Base-by-base conservation (phyloP, 2,797 vertebrate genomes). In the Peromyscus attwateri region DNA sequence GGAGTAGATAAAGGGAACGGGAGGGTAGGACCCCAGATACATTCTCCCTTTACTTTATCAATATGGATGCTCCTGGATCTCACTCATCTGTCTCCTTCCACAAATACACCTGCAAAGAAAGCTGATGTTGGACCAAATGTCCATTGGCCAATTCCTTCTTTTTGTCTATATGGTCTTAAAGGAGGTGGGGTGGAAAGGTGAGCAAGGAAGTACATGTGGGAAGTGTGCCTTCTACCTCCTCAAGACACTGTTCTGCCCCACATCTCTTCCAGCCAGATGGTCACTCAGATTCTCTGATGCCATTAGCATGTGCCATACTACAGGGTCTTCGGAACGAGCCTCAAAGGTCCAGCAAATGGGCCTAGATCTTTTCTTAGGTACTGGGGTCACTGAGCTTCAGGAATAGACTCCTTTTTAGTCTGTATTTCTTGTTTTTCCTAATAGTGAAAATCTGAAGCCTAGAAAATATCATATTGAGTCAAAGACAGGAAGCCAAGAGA, bases 401-500 rank as follows among this genome's bases (percentile, higher is more conserved):
- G 6, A 66, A 82, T n/a, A 0, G 27, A 70, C 25, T 80, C 27
- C n/a, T 19, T 49, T 91, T 88, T 84, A 43, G 25, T 90, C 76
- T 75, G 2, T 37, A 31, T 89, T 71, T 94, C 57, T 88, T 92
- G 10, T 52, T 95, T 96, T 92, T 92, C 4, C 11, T 93, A 52
- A 82, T 19, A 68, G 31, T 60, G 7, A 79, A 79, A 76, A 91
- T 84, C 25, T 62, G 80, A 55, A 81, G n/a, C 34, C 77, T 55
- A 16, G 66, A n/a, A 77, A 66, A 84, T n/a, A 12, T 1, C 52
- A 43, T 21, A 29, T 14, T 49, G n/a, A 57, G 64, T 92, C 70
- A 93, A 89, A 76, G 89, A 79, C 1, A 73, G 55, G 11, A 83
- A 90, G 16, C 96, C 27, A 96, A 88, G 49, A 94, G 55, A 81